Base-by-base conservation (phyloP, 2,888 invertebrate genomes). In the Antheraea assamensis region DNA sequence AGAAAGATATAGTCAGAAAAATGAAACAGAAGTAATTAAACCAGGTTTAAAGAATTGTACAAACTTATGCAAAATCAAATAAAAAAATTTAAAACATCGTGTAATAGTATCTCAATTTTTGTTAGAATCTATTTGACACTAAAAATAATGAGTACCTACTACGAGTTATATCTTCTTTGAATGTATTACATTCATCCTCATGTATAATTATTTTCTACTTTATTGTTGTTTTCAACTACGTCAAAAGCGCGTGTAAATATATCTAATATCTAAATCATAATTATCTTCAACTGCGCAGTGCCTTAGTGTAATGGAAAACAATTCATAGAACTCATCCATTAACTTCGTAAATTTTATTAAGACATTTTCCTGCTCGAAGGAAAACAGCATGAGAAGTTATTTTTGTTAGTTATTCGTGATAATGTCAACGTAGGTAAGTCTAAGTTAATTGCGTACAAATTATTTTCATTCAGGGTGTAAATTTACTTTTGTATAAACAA, bases 331-430 rank as follows among this genome's bases (percentile, higher is more conserved):
- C 68, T 19, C 35, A 35, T 31, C 68, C 8, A n/a, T 35, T 31
- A n/a, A 35, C 21, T 35, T 66, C n/a, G 21, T 68, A 30, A 64
- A 10, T 68, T 35, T 21, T n/a, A 21, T 68, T 21, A 68, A 68
- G 15, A 68, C n/a, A 68, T 68, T 68, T 68, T 68, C 68, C 68
- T 68, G 68, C n/a, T 68, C 68, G n/a, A n/a, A 19, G 68, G 35
- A 68, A n/a, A 68, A 68, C 68, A 64, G n/a, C 68, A n/a, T 13
- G n/a, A 68, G 31, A 68, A 35, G n/a, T n/a, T 5, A 35, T 21
- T 35, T 68, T 68, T 35, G 68, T 35, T 35, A 68, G n/a, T 68
- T 35, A 68, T 64, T 64, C 17, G 30, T 30, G 61, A 30, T 64
- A 64, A 64, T 64, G 61, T 27, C 61, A 61, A 27, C 27, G 17